A percentile compares a stretch with the other conserved stretches of the same genome.
Conservation (phyloP, 2,113 vertebrate species). For the Aegithalos caudatus region DNA sequence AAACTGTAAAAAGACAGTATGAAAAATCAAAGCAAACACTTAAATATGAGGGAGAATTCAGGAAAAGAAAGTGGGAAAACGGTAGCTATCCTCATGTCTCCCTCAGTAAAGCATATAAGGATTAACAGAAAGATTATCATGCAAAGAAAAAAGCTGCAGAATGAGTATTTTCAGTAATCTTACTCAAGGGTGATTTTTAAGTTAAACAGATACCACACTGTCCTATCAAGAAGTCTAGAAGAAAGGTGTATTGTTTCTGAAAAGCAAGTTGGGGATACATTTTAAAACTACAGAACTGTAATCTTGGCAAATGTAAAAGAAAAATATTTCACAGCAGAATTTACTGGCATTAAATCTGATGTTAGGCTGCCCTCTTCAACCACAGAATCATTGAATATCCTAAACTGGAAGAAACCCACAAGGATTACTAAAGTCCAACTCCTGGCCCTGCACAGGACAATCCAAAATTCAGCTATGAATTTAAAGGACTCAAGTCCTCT, state of each 20-base stretch:
- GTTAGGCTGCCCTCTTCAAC: neutral
- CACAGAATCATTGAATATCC: neutral
- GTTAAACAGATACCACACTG: neutral
- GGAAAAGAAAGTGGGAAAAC: neutral
- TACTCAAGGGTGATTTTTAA: neutral
- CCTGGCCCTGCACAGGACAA: neutral
- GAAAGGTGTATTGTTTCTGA: neutral
- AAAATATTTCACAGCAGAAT: neutral
- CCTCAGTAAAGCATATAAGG: neutral
- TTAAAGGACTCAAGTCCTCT: neutral
- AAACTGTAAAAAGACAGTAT: neutral
- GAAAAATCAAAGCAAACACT: neutral
- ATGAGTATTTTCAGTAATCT: neutral
- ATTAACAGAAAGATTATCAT: neutral
- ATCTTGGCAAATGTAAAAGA: neutral
- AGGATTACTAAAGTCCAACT: neutral
- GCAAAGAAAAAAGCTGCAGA: neutral
- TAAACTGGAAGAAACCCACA: neutral
- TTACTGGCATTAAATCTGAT: neutral
- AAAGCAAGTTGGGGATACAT: neutral
- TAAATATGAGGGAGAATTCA: neutral
- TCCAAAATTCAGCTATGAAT: neutral
- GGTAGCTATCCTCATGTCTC: neutral
- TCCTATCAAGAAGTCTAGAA: neutral
- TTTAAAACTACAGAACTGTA: neutral